Percentiles rank a stretch among this genome's conserved stretches.
Conservation (phyloP, 2,888 invertebrate species). For the Scaptomyza cyrtandrae region DNA sequence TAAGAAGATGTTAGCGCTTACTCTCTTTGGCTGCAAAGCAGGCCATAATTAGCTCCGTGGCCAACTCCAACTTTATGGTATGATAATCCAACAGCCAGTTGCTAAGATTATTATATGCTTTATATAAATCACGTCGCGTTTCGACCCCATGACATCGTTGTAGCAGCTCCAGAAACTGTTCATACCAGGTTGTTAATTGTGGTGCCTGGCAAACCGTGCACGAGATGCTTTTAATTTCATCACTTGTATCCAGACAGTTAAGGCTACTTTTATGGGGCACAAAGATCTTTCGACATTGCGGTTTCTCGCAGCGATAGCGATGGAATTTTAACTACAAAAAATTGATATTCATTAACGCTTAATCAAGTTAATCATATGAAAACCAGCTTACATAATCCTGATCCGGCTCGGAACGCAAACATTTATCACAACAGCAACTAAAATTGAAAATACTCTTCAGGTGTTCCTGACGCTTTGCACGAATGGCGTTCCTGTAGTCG, state of each 20-base stretch:
- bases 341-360: background rate
- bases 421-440: conserved; percentile 90
- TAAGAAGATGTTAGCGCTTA: conserved; percentile 6
- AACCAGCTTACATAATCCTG: conserved; percentile 61
- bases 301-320: conserved; percentile 73
- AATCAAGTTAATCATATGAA: background rate
- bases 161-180: conserved; percentile 34
- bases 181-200: conserved; percentile 56
- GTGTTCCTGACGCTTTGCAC: conserved; percentile 86
- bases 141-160: background rate
- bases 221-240: conserved; percentile 13
- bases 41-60: conserved; percentile 34
- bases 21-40: conserved; percentile 50
- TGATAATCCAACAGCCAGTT: conserved; percentile 60
- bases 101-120: conserved; percentile 40
- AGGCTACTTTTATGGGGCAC: conserved; percentile 28
- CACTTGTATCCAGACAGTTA: conserved; percentile 50
- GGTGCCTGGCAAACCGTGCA: conserved; percentile 58
- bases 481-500: conserved; percentile 88
- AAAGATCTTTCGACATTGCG: conserved; percentile 63
- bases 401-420: conserved; percentile 82
- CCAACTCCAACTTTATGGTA: conserved; percentile 52
- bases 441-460: conserved; percentile 91
- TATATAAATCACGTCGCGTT: conserved; percentile 48
- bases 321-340: conserved; percentile 62